These are phyloP conservation scores for Acleris laterana DNA, from an alignment of 2,888 invertebrate genomes.

Conservation along the genomic window DNA sequence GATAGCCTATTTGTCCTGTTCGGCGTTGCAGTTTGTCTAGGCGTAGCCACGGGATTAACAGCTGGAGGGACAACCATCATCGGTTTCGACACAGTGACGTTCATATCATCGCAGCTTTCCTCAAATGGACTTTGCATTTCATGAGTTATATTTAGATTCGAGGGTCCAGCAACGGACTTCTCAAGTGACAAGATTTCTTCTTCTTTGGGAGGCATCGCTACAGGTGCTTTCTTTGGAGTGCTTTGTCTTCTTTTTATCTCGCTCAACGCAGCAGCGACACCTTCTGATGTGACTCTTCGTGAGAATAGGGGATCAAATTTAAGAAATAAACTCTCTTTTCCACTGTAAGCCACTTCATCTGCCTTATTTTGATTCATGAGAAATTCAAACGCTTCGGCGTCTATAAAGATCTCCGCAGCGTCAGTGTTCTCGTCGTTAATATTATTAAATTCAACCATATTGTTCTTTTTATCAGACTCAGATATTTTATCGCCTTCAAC, in stretches of 20 bases:
- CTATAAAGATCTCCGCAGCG: conserved; percentile 72
- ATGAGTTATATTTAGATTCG: conserved; percentile 50
- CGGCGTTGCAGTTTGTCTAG: conserved; percentile 64
- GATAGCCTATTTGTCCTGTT: conserved; percentile 70
- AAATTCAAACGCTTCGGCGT: conserved; percentile 77
- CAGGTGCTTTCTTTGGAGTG: conserved; percentile 60
- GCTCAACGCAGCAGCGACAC: conserved; percentile 62
- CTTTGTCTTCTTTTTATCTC: conserved; percentile 64
- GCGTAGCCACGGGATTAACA: conserved; percentile 63
- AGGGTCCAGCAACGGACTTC: conserved; percentile 51
- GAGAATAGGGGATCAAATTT: conserved; percentile 79
- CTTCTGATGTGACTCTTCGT: conserved; percentile 67
- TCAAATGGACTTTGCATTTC: conserved; percentile 49
- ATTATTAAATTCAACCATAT: conserved; percentile 64
- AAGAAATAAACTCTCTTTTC: conserved; percentile 77
- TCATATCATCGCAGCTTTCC: conserved; percentile 60
- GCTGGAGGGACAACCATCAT: conserved; percentile 79
- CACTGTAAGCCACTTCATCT: conserved; percentile 68
- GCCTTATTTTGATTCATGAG: conserved; percentile 72
- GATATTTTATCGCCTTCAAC: conserved; percentile 51
- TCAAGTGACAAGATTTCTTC: conserved; percentile 41
- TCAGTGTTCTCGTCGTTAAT: conserved; percentile 58
- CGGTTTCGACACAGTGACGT: conserved; percentile 66
- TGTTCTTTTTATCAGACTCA: conserved; percentile 51
- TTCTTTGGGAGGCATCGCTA: conserved; percentile 40